Base-by-base conservation (phyloP, 2,113 vertebrate genomes). In the Anoura caudifer region DNA sequence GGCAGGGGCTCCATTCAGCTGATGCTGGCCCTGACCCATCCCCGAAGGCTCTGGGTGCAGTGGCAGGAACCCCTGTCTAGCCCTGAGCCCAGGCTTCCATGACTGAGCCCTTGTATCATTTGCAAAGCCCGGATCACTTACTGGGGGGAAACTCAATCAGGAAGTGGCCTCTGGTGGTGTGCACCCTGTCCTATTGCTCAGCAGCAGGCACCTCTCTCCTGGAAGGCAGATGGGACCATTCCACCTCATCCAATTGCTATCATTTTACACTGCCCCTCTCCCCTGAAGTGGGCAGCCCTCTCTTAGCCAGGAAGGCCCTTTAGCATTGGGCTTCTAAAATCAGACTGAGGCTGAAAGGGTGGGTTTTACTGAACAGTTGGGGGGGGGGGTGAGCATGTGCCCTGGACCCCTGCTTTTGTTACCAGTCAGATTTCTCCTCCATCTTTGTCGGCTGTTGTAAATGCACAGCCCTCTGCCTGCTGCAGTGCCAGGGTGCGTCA, bases 1-100 rank as follows among this genome's bases (percentile, higher is more conserved):
- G 70, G 1, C 5, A 1, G 11, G 33, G 36, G 54, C 90, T 90
- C 72, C 65, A 36, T 83, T 96, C 45, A 72, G 61, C 67, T 86
- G 56, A 94, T 86, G 76, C 72, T 75, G 84, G 56, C 95, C 96
- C 90, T 86, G 43, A 61, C 75, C 92, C 6, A 36, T 61, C 47
- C 43, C 54, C 8, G 12, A 26, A 20, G 17, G 33, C 13, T 14
- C 24, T 14, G 50, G 16, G 26, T 75, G 12, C 16, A 7, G 28
- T 79, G 41, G 28, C 83, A 45, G 33, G 92, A 87, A 28, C 63
- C 1, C 0, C 59, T 0, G 3, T 43, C 10, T 9, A 79, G 47
- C 19, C 43, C 75, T 70, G 43, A 75, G 81, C 47, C 26, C n/a
- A 38, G 65, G 59, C 70, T 33, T n/a, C 90, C 8, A 3, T 56